Conservation (phyloP, 2,797 vertebrate genomes). For the Rhyacichthys aspro region DNA sequence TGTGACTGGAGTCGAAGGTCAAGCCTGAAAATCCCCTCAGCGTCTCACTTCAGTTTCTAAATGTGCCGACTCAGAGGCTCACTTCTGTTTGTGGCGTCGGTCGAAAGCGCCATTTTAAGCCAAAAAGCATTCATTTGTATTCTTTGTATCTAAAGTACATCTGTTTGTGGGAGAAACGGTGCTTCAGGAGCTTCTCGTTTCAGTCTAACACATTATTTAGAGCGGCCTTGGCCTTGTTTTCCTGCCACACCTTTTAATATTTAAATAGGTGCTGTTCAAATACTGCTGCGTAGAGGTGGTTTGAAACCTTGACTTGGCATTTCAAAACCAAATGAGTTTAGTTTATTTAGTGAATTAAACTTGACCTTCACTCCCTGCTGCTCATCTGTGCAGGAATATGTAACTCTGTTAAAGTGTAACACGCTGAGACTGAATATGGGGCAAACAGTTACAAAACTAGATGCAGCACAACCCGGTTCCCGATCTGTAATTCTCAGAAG, state of each 20-base stretch:
- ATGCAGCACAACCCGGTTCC: conserved; percentile 1
- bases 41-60: too few relatives aligned
- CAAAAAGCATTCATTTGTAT: too few relatives aligned
- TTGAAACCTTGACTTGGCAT: not conserved
- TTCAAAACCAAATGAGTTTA: too few relatives aligned
- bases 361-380: too few relatives aligned
- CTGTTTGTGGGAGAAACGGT: not conserved
- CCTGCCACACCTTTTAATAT: conserved; percentile 26
- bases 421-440: conserved; percentile 1
- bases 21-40: conserved; percentile 41
- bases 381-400: not conserved
- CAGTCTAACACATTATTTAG: not conserved
- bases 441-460: not conserved
- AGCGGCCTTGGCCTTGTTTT: conserved; percentile 25
- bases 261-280: conserved; percentile 29
- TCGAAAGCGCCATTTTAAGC: too few relatives aligned
- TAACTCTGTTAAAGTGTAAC: too few relatives aligned
- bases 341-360: too few relatives aligned
- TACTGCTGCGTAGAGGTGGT: not conserved
- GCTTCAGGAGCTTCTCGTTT: conserved; percentile 6
- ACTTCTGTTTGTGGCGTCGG: too few relatives aligned
- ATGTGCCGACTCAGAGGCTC: too few relatives aligned
- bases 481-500: conserved; percentile 20
- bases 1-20: conserved; percentile 4
- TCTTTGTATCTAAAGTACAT: too few relatives aligned